These are phyloP conservation scores for Fragum whitleyi DNA, from an alignment of 2,888 invertebrate species.

Conservation along the genomic window DNA sequence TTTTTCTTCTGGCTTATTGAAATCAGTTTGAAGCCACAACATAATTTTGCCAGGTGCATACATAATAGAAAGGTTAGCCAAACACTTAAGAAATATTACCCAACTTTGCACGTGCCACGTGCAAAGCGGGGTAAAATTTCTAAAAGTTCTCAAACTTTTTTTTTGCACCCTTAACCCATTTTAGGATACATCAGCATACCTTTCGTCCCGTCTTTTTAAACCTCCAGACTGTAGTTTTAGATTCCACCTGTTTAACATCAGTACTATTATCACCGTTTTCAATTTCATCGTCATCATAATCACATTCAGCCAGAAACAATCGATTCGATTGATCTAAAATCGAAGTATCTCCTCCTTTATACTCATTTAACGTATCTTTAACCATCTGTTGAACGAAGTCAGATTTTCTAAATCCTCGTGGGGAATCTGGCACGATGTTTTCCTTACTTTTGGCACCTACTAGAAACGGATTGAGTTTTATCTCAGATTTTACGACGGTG, in stretches of 20 bases:
- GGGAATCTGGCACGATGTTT: constrained; percentile 7
- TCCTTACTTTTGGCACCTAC: constrained; percentile 44
- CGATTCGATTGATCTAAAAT: constrained; percentile 33
- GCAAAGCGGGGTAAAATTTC: too few relatives aligned
- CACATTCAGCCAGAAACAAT: constrained; percentile 63
- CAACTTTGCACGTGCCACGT: too few relatives aligned
- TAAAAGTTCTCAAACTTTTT: too few relatives aligned
- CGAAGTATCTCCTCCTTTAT: constrained; percentile 37
- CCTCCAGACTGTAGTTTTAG: constrained; percentile 34
- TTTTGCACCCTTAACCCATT: too few relatives aligned
- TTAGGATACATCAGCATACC: constrained; percentile 37
- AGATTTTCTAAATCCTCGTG: constrained; percentile 24
- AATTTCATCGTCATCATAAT: constrained; percentile 51
- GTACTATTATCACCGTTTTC: constrained; percentile 36
- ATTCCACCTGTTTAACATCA: constrained; percentile 16
- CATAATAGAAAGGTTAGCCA: too few relatives aligned
- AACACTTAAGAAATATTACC: too few relatives aligned
- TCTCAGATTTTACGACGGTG: constrained; percentile 33
- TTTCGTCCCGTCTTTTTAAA: constrained; percentile 41
- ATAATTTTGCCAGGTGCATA: too few relatives aligned
- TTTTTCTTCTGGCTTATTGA: too few relatives aligned
- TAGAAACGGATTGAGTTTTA: constrained; percentile 50
- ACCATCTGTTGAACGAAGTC: constrained; percentile 55
- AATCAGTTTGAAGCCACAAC: too few relatives aligned
- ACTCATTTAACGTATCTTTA: constrained; percentile 56